These are phyloP conservation scores for Cygnus atratus DNA, from an alignment of 2,113 vertebrate genomes.

Conservation along the genomic window DNA sequence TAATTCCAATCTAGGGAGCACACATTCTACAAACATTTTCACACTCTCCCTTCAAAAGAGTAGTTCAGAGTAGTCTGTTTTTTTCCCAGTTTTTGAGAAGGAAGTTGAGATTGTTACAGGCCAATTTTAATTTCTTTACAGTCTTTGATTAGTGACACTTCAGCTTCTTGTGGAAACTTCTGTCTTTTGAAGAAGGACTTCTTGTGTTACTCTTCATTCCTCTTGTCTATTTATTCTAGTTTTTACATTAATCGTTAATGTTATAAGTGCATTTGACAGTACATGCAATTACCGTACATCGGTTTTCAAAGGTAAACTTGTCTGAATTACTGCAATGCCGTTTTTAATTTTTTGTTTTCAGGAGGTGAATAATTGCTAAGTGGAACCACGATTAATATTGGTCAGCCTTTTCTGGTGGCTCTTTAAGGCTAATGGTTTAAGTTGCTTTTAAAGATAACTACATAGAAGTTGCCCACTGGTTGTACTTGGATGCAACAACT, in stretches of 20 bases:
- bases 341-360: not conserved
- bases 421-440: not conserved
- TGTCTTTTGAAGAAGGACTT: not conserved
- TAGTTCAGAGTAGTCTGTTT: not conserved
- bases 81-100: not conserved
- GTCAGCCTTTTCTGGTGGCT: not conserved
- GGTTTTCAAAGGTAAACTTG: not conserved
- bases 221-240: not conserved
- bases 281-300: not conserved
- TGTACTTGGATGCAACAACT: not conserved
- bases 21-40: not conserved
- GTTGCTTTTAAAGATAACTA: rapidly evolving
- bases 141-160: not conserved
- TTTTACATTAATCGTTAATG: not conserved
- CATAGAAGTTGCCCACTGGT: not conserved
- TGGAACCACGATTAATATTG: not conserved
- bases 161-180: not conserved
- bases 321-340: not conserved
- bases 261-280: not conserved
- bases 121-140: not conserved
- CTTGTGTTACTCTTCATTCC: not conserved
- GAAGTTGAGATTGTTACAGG: not conserved
- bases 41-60: not conserved
- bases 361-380: not conserved
- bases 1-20: not conserved